These are phyloP conservation scores for Sorex fumeus DNA, from an alignment of 2,113 vertebrate species.

Conservation along the genomic window DNA sequence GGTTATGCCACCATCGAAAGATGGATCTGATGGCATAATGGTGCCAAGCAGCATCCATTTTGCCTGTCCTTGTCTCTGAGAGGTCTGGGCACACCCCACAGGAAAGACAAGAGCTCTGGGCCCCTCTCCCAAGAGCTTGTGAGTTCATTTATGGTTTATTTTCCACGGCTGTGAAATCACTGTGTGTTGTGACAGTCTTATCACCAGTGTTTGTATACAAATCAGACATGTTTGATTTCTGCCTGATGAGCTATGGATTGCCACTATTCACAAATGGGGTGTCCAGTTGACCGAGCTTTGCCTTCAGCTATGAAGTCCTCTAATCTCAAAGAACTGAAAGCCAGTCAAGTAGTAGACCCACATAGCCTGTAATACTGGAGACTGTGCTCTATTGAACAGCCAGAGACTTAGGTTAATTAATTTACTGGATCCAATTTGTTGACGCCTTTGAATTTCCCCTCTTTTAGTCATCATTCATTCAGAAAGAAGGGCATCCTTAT, in stretches of 20 bases:
- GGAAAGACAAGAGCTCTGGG: background rate
- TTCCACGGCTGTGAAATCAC: constrained; percentile 54
- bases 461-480: constrained; percentile 7
- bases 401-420: background rate
- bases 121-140: background rate
- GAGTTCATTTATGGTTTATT: constrained; percentile 64
- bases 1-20: background rate
- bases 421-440: constrained; percentile 12
- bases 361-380: background rate
- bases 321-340: background rate
- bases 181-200: constrained; percentile 66
- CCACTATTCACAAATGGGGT: background rate
- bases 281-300: background rate
- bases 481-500: background rate
- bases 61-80: too few species aligned
- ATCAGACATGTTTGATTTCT: constrained; percentile 52
- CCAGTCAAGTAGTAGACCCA: background rate
- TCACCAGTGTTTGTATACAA: constrained; percentile 65
- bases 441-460: background rate
- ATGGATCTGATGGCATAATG: too few species aligned
- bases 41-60: background rate
- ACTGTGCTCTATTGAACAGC: background rate
- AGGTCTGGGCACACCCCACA: background rate
- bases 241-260: constrained; percentile 42
- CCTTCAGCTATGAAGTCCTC: background rate